Base-by-base conservation (phyloP, 2,888 invertebrate genomes). In the Synanthedon myopaeformis region DNA sequence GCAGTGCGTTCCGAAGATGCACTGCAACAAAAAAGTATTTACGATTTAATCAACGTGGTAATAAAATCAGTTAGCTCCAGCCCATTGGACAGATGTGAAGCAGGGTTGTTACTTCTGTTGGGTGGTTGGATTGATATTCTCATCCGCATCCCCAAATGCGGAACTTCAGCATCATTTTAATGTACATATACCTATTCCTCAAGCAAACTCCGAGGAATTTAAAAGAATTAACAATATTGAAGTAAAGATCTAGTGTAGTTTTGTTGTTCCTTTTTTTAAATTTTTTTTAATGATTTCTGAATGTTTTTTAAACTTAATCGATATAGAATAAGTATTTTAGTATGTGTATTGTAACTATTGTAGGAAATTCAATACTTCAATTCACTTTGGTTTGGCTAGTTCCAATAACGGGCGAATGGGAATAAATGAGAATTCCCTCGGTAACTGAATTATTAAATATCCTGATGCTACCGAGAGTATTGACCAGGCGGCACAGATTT, bases 1-100 rank as follows among this genome's bases (percentile, higher is more conserved):
- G 88, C 88, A 88, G 88, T 72, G 78, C 87, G 82, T 65, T 88
- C 88, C 68, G 84, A 76, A 59, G 88, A 81, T 60, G 87, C 85
- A 79, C 88, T 88, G 82, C 50, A 81, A 87, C 54, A 63, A 60
- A 61, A 64, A 56, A 61, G 65, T 64, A 58, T 58, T 53, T 54
- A 55, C 23, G 4, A 35, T 4, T 42, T 17, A 49, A 10, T 49
- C 49, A 48, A 52, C 28, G 23, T 35, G 19, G 23, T 17, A 52
- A 52, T 23, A 17, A 52, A 2, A 23, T 51, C n/a, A n/a, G 51
- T 17, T 19, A 35, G 35, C 2, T 23, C 35, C 13, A 51, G n/a
- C 35, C 17, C 4, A 41, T 14, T 8, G 41, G 12, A 5, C n/a
- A 41, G 19, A 23, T 10, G 6, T 2, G 41, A 8, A 51, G 28